Conservation (phyloP, 2,888 invertebrate species). For the Pocota personata region DNA sequence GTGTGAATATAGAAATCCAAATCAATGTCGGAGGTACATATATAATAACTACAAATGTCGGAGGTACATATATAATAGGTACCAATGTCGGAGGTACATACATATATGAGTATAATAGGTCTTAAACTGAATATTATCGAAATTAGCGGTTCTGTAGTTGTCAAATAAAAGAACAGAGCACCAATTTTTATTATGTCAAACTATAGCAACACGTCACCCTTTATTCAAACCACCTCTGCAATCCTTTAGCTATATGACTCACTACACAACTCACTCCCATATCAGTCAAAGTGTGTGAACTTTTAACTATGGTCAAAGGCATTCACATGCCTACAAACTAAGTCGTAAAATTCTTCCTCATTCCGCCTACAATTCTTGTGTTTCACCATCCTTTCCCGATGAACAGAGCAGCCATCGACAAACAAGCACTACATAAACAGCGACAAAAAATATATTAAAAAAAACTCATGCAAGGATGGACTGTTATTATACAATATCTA, state of each 20-base stretch:
- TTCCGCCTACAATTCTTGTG: slow-evolving; percentile 15
- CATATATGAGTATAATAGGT: too few relatives aligned
- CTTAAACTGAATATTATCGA: too few relatives aligned
- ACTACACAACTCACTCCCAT: neutral
- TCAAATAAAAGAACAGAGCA: too few relatives aligned
- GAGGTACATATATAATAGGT: too few relatives aligned
- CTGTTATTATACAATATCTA: slow-evolving; percentile 60
- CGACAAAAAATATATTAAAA: neutral
- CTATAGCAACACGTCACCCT: neutral
- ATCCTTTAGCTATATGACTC: neutral
- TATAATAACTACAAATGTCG: too few relatives aligned
- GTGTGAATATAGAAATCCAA: too few relatives aligned
- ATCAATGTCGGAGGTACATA: too few relatives aligned
- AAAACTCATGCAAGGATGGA: slow-evolving; percentile 54
- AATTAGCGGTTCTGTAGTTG: too few relatives aligned
- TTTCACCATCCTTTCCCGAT: slow-evolving; percentile 37
- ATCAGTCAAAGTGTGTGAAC: slow-evolving; percentile 37
- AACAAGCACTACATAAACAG: neutral
- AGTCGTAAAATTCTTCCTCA: slow-evolving; percentile 28
- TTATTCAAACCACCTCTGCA: neutral
- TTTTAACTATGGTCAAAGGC: slow-evolving; percentile 49
- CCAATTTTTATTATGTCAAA: neutral
- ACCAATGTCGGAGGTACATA: too few relatives aligned
- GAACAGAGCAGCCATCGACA: slow-evolving; percentile 21
- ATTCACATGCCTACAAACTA: slow-evolving; percentile 40